Conservation (phyloP, 2,113 vertebrate species). For the Heptranchias perlo region DNA sequence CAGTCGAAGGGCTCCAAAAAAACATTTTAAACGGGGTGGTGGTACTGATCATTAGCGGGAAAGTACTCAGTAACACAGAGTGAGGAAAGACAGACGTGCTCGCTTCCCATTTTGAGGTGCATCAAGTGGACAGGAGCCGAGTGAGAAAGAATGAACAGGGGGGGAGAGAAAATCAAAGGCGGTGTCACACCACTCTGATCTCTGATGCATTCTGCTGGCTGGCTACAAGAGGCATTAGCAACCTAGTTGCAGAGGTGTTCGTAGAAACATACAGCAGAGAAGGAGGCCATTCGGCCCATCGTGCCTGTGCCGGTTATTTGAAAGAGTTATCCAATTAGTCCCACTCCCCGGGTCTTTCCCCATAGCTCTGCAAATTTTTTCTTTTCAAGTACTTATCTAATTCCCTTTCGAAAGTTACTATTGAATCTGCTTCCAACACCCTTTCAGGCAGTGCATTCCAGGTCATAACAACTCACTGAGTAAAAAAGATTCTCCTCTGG, state of each 20-base stretch:
- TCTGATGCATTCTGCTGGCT: background rate
- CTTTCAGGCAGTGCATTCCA: background rate
- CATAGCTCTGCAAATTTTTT: background rate
- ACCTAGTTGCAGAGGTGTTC: background rate
- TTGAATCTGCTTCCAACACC: background rate
- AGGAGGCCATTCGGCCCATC: background rate
- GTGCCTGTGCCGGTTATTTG: background rate
- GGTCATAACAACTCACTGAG: too few species aligned
- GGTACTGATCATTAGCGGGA: too few species aligned
- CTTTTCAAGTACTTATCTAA: background rate
- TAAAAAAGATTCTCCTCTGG: background rate
- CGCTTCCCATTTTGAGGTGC: too few species aligned
- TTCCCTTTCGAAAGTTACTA: background rate
- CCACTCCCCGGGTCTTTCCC: background rate
- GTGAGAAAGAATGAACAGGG: too few species aligned
- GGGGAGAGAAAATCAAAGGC: background rate
- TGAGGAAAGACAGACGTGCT: too few species aligned
- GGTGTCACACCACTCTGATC: too few species aligned
- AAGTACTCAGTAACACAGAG: too few species aligned
- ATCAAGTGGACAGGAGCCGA: too few species aligned
- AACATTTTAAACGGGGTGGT: too few species aligned
- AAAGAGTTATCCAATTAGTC: background rate
- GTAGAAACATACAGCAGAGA: background rate
- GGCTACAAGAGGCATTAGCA: background rate
- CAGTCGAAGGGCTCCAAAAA: too few species aligned